Percentiles rank a stretch among this genome's conserved stretches.
These are phyloP conservation scores for Cyprinella venusta DNA, from an alignment of 2,797 vertebrate species.

Conservation along the genomic window DNA sequence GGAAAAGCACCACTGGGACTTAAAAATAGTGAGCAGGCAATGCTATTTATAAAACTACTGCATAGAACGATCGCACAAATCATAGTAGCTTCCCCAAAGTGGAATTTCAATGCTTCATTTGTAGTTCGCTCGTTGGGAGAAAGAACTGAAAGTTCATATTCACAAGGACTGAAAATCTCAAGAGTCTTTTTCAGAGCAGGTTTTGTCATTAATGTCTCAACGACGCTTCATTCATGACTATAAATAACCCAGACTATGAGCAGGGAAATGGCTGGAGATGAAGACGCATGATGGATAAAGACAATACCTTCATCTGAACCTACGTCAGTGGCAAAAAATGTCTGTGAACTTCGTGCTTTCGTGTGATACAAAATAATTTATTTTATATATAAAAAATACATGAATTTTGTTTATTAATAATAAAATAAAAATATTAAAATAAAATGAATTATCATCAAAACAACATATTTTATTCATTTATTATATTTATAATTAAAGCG, in stretches of 20 bases:
- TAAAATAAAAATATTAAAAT: not conserved
- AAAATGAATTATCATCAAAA: not conserved
- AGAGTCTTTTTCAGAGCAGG: not conserved
- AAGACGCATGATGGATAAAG: conserved; percentile 10
- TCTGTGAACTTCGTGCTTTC: not conserved
- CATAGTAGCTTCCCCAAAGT: conserved; percentile 13
- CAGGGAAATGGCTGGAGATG: not conserved
- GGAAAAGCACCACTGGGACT: conserved; percentile 39
- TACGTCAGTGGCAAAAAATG: not conserved
- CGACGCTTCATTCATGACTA: conserved; percentile 4
- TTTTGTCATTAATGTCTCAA: not conserved
- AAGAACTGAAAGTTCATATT: not conserved
- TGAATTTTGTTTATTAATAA: not conserved
- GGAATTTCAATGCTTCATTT: conserved; percentile 14
- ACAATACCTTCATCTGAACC: not conserved
- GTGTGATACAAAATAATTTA: not conserved
- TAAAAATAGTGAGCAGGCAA: conserved; percentile 40
- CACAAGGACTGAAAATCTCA: conserved; percentile 8
- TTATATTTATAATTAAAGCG: not conserved
- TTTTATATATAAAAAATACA: not conserved
- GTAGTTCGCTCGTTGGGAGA: not conserved
- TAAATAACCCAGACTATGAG: not conserved
- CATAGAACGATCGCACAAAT: conserved; percentile 36
- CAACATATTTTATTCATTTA: not conserved
- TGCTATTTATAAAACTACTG: conserved; percentile 50